Evolutionary conservation across 2,888 invertebrate species (phyloP).

Genomic region (Leistus spinibarbis): DNA sequence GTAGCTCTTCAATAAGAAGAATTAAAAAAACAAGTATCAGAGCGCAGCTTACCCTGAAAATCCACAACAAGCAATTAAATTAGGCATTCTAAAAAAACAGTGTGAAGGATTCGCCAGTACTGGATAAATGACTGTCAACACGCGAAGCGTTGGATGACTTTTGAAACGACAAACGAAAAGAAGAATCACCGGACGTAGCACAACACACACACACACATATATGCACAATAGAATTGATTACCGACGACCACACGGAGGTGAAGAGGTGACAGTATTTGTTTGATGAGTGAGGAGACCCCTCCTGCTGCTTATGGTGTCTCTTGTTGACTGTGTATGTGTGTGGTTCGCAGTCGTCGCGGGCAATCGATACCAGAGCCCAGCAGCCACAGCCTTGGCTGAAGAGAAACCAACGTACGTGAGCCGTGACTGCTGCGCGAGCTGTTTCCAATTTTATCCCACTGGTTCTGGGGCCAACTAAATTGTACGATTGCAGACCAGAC

Average conservation of each 20-base stretch:
- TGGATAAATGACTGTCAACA: too few species aligned
- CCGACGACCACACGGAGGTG: background rate
- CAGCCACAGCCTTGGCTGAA: conserved; percentile 6
- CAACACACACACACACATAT: background rate
- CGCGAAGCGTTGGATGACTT: background rate
- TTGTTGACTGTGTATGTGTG: conserved; percentile 62
- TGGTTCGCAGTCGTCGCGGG: conserved; percentile 58
- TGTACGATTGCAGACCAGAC: background rate
- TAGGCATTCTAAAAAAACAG: too few species aligned
- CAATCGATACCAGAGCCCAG: conserved; percentile 42
- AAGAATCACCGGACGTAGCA: background rate
- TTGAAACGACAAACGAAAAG: background rate
- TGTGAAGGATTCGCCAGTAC: too few species aligned
- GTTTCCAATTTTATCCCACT: conserved; percentile 42
- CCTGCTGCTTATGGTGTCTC: conserved; percentile 54
- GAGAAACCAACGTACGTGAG: conserved; percentile 6
- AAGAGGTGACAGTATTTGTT: background rate
- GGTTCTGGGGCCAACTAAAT: conserved; percentile 11
- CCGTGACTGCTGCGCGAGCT: conserved; percentile 25
- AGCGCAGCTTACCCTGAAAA: background rate
- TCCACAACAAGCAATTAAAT: background rate
- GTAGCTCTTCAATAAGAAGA: conserved; percentile 45
- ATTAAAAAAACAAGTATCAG: conserved; percentile 7
- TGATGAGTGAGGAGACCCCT: conserved; percentile 19
- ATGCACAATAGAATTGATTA: background rate